phyloP scores from a whole-genome alignment of 35 echinoderm and acorn worm species.

The Ophiothrix spiculata region DNA sequence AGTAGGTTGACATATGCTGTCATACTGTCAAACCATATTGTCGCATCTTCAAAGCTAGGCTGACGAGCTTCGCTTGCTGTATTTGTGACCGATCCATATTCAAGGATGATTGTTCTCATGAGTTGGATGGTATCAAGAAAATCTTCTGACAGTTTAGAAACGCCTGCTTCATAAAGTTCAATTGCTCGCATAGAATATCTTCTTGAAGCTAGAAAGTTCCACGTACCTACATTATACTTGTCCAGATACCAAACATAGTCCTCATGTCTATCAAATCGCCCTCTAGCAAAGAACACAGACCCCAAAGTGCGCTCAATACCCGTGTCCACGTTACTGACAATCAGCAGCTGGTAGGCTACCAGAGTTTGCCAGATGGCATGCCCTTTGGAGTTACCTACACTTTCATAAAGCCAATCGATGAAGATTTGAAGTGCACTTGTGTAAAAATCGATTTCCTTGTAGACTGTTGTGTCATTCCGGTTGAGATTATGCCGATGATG shows the following conservation, averaged over 20 bases:
- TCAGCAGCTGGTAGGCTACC: constrained; percentile 71
- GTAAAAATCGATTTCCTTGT: constrained; percentile 60
- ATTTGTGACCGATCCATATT: constrained; percentile 3
- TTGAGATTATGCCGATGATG: constrained; percentile 38
- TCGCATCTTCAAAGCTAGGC: constrained; percentile 53
- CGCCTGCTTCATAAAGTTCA: constrained; percentile 36
- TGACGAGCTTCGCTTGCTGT: not conserved
- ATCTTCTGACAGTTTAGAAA: constrained; percentile 26
- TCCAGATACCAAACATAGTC: constrained; percentile 80
- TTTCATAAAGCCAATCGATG: constrained; percentile 82
- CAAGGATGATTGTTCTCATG: constrained; percentile 54
- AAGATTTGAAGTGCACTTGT: constrained; percentile 61
- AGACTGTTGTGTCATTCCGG: constrained; percentile 54
- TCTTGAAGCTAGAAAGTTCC: constrained; percentile 65
- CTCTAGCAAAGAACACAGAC: constrained; percentile 51
- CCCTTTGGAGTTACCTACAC: constrained; percentile 68
- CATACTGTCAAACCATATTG: constrained; percentile 71
- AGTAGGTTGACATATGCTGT: constrained; percentile 68
- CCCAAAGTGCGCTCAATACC: constrained; percentile 76
- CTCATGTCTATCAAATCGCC: constrained; percentile 55
- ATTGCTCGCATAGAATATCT: constrained; percentile 50
- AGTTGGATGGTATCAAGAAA: constrained; percentile 26
- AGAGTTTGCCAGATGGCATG: constrained; percentile 57
- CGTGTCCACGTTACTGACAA: constrained; percentile 68
- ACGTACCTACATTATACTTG: constrained; percentile 63